A percentile compares a stretch with the other conserved stretches of the same genome.
Conservation (phyloP, 1,140 invertebrate genomes). For the Hycleus phaleratus region DNA sequence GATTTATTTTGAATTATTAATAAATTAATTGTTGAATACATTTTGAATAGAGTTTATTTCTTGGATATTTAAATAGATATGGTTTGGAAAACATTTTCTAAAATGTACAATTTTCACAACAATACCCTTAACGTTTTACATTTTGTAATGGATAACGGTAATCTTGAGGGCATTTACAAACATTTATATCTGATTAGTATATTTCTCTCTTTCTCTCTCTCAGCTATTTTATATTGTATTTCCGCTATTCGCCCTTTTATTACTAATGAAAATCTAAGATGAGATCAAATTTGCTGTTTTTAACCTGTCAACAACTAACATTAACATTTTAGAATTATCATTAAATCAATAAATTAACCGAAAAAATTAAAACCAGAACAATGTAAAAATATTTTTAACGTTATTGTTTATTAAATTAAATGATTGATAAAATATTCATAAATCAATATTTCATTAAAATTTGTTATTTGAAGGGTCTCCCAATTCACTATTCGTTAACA, state of each 20-base stretch:
- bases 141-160: constrained; percentile 16
- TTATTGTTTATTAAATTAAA: too few species aligned
- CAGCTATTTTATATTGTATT: constrained; percentile 13
- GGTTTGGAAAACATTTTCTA: not conserved
- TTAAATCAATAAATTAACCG: too few species aligned
- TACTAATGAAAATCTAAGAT: constrained; percentile 16
- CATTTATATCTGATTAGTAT: constrained; percentile 20
- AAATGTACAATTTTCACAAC: constrained; percentile 11
- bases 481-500: too few species aligned
- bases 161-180: constrained; percentile 19
- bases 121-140: constrained; percentile 9
- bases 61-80: constrained; percentile 5
- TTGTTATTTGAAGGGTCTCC: too few species aligned
- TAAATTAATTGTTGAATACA: too few species aligned
- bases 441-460: too few species aligned
- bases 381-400: too few species aligned
- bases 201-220: constrained; percentile 11
- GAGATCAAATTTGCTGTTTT: constrained; percentile 15
- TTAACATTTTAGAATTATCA: too few species aligned
- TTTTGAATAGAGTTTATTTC: too few species aligned
- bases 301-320: not conserved
- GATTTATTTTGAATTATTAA: too few species aligned
- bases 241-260: constrained; percentile 10
- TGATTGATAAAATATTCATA: too few species aligned
- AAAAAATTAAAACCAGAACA: too few species aligned